Evolutionary conservation across 2,888 invertebrate species (phyloP).

Genomic region (Eupeodes luniger): DNA sequence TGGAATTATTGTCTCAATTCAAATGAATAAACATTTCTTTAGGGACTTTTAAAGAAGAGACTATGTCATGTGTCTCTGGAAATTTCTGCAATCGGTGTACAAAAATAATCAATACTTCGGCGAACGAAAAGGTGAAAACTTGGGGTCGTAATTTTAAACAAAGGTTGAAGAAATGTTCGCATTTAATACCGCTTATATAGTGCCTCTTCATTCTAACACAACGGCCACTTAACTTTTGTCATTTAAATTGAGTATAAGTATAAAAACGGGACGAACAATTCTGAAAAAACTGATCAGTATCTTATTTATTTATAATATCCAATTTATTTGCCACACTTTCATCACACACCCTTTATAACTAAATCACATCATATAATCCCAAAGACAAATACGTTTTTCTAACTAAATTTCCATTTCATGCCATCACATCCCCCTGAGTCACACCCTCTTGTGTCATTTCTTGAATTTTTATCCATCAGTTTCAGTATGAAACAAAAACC

Average conservation of each 20-base stretch:
- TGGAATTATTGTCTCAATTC: too few relatives aligned
- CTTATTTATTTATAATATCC: constrained; percentile 30
- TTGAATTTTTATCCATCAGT: constrained; percentile 9
- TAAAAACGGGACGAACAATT: not conserved
- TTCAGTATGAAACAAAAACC: constrained; percentile 40
- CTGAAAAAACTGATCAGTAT: not conserved
- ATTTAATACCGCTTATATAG: too few relatives aligned
- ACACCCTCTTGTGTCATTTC: not conserved
- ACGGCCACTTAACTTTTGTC: not conserved
- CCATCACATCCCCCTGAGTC: constrained; percentile 45
- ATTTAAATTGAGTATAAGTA: not conserved
- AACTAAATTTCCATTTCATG: constrained; percentile 60
- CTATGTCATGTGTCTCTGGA: too few relatives aligned
- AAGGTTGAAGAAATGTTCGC: too few relatives aligned
- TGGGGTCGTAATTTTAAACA: too few relatives aligned
- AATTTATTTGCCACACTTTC: constrained; percentile 35
- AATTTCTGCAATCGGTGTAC: too few relatives aligned
- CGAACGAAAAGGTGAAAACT: too few relatives aligned
- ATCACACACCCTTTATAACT: constrained; percentile 34
- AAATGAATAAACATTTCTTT: too few relatives aligned
- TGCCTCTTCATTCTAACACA: too few relatives aligned
- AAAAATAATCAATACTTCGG: too few relatives aligned
- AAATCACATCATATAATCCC: constrained; percentile 55
- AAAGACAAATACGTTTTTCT: constrained; percentile 49
- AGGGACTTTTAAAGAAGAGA: too few relatives aligned